Evolutionary conservation across 2,888 invertebrate genomes (phyloP).

Genomic region (Clivina fossor): DNA sequence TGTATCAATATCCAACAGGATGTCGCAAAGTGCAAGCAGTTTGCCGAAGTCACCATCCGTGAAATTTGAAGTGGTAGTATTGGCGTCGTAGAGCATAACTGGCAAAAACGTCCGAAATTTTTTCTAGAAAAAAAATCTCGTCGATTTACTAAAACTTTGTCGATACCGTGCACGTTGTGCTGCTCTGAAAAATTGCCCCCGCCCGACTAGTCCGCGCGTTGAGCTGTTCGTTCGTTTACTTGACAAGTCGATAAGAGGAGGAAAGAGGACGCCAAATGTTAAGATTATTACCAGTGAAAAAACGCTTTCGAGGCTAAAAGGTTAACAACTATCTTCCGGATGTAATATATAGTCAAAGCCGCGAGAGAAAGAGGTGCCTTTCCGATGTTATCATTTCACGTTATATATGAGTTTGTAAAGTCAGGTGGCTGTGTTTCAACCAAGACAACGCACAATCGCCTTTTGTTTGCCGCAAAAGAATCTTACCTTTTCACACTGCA

Average conservation of each 20-base stretch:
- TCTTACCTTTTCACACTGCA: too few relatives aligned
- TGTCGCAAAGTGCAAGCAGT: constrained; percentile 19
- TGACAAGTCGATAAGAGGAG: constrained; percentile 23
- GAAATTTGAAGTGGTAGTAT: constrained; percentile 26
- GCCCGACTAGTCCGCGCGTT: constrained; percentile 2
- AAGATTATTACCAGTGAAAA: constrained; percentile 23
- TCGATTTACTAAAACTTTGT: constrained; percentile 20
- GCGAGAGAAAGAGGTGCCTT: constrained; percentile 21
- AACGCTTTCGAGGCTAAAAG: constrained; percentile 13
- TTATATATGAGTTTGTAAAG: constrained; percentile 27
- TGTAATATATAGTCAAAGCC: constrained; percentile 24
- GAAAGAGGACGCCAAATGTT: constrained; percentile 12
- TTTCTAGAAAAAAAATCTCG: constrained; percentile 14
- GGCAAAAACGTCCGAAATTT: constrained; percentile 13
- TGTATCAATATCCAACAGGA: constrained; percentile 25
- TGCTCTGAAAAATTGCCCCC: constrained; percentile 21
- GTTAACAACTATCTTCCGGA: constrained; percentile 26
- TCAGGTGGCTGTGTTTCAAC: constrained; percentile 22
- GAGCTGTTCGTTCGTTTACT: constrained; percentile 28
- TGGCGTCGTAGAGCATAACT: constrained; percentile 4
- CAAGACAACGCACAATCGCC: constrained; percentile 7
- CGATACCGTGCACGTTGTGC: not conserved
- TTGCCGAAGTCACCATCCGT: constrained; percentile 16
- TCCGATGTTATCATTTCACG: constrained; percentile 17
- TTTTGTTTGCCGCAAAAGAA: constrained; percentile 10